Conservation (phyloP, 1,140 invertebrate species). For the Mylabris phalerata region DNA sequence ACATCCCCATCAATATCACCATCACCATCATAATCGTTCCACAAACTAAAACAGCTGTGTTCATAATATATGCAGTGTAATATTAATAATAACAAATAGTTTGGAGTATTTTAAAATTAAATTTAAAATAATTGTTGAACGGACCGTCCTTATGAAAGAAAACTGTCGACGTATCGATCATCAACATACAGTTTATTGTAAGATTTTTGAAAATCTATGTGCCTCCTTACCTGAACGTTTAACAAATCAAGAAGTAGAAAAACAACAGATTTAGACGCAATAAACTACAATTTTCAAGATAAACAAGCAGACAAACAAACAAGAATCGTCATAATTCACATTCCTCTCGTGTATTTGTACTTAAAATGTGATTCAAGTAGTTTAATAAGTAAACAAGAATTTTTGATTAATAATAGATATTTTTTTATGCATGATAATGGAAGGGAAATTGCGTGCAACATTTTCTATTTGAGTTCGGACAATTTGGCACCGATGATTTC, state of each 20-base stretch:
- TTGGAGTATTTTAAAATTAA: neutral
- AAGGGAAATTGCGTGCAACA: slow-evolving; percentile 10
- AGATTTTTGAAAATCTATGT: slow-evolving; percentile 28
- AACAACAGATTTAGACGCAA: slow-evolving; percentile 7
- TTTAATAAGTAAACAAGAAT: slow-evolving; percentile 23
- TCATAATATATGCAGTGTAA: slow-evolving; percentile 14
- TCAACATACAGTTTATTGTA: neutral
- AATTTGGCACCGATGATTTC: neutral
- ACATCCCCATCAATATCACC: neutral
- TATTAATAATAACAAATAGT: neutral
- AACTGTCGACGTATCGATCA: slow-evolving; percentile 7
- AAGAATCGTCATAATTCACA: slow-evolving; percentile 13
- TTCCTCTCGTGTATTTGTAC: slow-evolving; percentile 33
- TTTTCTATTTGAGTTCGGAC: neutral
- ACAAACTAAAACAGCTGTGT: slow-evolving; percentile 21
- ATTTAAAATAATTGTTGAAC: slow-evolving; percentile 16
- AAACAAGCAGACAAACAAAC: neutral
- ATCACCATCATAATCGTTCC: neutral
- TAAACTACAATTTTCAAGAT: neutral
- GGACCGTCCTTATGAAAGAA: slow-evolving; percentile 31
- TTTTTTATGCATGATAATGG: slow-evolving; percentile 33
- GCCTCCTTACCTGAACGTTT: slow-evolving; percentile 27
- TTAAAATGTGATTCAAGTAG: slow-evolving; percentile 40
- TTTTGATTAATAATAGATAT: slow-evolving; percentile 35
- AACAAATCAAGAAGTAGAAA: slow-evolving; percentile 20